Evolutionary conservation across 2,797 vertebrate species (phyloP).

Genomic region (Spheniscus humboldti): DNA sequence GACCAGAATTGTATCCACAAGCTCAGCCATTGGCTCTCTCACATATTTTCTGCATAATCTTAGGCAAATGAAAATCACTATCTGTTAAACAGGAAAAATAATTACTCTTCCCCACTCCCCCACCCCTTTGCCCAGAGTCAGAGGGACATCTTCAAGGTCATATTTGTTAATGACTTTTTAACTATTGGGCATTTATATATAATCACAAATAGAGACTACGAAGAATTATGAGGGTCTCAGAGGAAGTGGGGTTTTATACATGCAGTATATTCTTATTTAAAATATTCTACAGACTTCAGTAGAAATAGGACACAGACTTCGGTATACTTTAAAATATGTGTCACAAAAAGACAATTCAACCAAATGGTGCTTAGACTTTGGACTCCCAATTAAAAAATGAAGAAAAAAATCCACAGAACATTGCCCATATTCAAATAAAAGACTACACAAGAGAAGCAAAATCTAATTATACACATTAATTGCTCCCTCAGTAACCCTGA

Average conservation of each 20-base stretch:
- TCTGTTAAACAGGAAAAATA: background rate
- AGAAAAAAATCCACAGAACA: slow-evolving; percentile 1
- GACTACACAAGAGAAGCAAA: background rate
- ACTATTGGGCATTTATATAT: background rate
- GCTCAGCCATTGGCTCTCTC: background rate
- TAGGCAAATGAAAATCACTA: background rate
- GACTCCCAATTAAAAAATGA: background rate
- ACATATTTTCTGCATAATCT: background rate
- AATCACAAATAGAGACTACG: background rate
- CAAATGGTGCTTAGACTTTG: background rate
- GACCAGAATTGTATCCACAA: background rate
- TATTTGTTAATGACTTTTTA: background rate
- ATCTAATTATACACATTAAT: slow-evolving; percentile 10
- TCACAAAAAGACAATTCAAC: background rate
- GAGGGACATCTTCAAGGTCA: background rate
- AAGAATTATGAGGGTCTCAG: background rate
- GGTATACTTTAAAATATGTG: background rate
- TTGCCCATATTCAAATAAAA: slow-evolving; percentile 21
- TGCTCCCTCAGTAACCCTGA: background rate
- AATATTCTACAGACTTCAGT: background rate
- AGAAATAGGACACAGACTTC: background rate
- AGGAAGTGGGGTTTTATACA: background rate
- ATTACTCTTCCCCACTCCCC: background rate
- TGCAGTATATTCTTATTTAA: background rate
- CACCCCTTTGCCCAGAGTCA: background rate